phyloP scores from a whole-genome alignment of 37 sponge, comb jelly and placozoan genomes.

The Aplysina aerophoba region DNA sequence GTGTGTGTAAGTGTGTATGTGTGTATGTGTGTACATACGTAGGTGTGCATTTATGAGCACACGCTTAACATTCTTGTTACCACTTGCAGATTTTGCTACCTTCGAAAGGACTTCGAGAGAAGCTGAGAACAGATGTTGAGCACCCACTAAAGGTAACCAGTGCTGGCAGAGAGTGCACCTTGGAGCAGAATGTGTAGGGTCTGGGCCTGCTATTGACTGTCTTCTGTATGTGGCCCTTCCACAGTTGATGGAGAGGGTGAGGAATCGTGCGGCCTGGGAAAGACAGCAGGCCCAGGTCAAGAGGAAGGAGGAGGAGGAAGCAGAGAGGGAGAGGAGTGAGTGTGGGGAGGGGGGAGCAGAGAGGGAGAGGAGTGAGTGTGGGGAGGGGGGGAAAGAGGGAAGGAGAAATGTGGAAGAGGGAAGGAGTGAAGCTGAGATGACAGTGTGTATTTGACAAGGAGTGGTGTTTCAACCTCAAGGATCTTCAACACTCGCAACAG shows the following conservation, averaged over 20 bases:
- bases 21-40: slow-evolving; percentile 17
- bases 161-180: too few species aligned
- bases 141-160: slow-evolving; percentile 47
- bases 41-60: slow-evolving; percentile 3
- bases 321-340: slow-evolving; percentile 88
- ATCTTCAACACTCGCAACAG: too few species aligned
- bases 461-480: too few species aligned
- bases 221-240: neutral
- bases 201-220: too few species aligned
- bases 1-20: slow-evolving; percentile 17
- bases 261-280: slow-evolving; percentile 81
- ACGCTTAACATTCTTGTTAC: neutral
- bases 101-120: slow-evolving; percentile 10
- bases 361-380: neutral
- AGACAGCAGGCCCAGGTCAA: slow-evolving; percentile 74
- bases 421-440: neutral
- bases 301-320: slow-evolving; percentile 80
- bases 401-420: too few species aligned
- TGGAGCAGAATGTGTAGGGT: too few species aligned
- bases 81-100: slow-evolving; percentile 64
- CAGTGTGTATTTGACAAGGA: neutral
- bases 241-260: slow-evolving; percentile 71
- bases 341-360: neutral
- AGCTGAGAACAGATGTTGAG: slow-evolving; percentile 54
- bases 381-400: neutral